Evolutionary conservation across 2,797 vertebrate genomes (phyloP).

Genomic region (Clamator glandarius): DNA sequence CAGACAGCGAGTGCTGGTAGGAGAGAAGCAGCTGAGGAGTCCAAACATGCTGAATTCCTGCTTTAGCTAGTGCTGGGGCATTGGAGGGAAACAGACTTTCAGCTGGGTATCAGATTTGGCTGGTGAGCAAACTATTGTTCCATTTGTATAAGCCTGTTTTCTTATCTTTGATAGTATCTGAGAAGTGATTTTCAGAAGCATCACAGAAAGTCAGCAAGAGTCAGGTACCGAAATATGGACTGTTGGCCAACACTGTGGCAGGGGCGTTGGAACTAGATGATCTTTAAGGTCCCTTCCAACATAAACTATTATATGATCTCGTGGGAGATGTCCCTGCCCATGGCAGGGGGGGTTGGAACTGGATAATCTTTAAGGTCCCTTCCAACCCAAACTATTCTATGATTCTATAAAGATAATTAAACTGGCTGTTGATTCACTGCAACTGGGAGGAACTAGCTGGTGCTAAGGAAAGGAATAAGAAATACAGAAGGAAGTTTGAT

Average conservation of each 20-base stretch:
- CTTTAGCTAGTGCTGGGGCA: not conserved
- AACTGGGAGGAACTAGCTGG: not conserved
- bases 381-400: too few species aligned
- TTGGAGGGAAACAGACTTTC: not conserved
- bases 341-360: too few species aligned
- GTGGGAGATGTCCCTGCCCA: too few species aligned
- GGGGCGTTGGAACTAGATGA: too few species aligned
- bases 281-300: too few species aligned
- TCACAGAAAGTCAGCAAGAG: not conserved
- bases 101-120: not conserved
- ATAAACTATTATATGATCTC: too few species aligned
- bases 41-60: accelerated
- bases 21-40: not conserved
- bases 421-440: not conserved
- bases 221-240: not conserved
- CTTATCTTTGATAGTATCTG: not conserved
- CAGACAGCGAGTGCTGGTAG: not conserved
- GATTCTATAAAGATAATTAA: not conserved
- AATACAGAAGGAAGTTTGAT: not conserved
- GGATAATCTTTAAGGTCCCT: too few species aligned
- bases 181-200: not conserved
- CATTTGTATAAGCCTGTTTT: not conserved
- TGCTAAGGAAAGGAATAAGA: not conserved
- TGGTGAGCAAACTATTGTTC: not conserved
- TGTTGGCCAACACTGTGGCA: not conserved